Base-by-base conservation (phyloP, 2,888 invertebrate species). In the Chromoteleia sp. region DNA sequence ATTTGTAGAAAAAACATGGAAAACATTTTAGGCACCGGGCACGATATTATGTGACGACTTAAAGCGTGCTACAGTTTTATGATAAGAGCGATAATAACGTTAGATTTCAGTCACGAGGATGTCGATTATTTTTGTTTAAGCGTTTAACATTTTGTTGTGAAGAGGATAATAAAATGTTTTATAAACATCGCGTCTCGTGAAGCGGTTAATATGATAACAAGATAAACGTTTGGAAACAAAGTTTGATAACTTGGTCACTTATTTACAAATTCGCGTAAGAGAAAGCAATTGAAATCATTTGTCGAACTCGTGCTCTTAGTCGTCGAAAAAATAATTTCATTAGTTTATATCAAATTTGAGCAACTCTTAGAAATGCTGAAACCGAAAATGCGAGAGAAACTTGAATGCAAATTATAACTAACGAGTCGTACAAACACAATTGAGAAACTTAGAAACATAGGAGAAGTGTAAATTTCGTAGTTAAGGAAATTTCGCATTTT, bases 381-480 rank as follows among this genome's bases (percentile, higher is more conserved):
- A 50, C 14, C 5, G 58, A 33, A 30, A 48, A 48, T 21, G 21
- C 19, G 19, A 21, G 50, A 73, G 73, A 73, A 63, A 73, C 50
- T 76, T 59, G 25, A 39, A 41, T 41, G 59, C 48, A 14, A 67
- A 65, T 67, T 59, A 12, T 25, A 41, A 41, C 75, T 76, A 67
- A 76, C 10, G 43, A 76, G 52, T 30, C 30, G 67, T 50, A 59
- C 52, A 76, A 76, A 76, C 21, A 67, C 30, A 67, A 48, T 76
- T 59, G 39, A 59, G 67, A 67, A 76, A 76, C 65, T 59, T 75
- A 67, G 59, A 67, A 76, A 50, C 39, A 50, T 58, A 8, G 19
- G 33, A n/a, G 14, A 19, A 33, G 59, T 39, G 45, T 70, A 15
- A 41, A 45, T 65, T 65, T 56, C 6, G n/a, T 30, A 5, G 43